phyloP scores from a whole-genome alignment of 92 coral and sea anemone species.

The Epizoanthus rinbou region DNA sequence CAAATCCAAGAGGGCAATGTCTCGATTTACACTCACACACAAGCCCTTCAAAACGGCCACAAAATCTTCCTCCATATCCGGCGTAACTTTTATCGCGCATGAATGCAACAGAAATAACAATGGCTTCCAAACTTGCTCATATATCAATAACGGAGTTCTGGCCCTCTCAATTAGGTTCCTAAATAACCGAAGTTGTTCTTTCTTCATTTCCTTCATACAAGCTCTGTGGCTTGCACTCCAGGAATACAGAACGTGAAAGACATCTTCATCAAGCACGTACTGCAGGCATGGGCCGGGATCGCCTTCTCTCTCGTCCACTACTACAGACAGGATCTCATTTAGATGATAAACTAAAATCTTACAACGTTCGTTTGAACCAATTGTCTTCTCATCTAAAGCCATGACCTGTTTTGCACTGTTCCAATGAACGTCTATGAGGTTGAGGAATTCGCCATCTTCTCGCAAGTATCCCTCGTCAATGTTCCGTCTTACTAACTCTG shows the following conservation, averaged over 20 bases:
- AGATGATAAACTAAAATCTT: constrained; percentile 88
- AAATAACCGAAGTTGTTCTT: constrained; percentile 86
- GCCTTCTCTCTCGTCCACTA: constrained; percentile 91
- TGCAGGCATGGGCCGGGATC: constrained; percentile 93
- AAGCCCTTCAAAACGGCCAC: constrained; percentile 92
- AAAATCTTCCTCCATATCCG: constrained; percentile 86
- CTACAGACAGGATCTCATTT: constrained; percentile 76
- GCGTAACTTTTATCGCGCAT: constrained; percentile 72
- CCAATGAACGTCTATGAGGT: constrained; percentile 85
- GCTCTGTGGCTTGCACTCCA: constrained; percentile 83
- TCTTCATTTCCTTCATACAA: constrained; percentile 81
- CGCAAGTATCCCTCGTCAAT: constrained; percentile 39
- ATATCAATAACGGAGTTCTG: constrained; percentile 78
- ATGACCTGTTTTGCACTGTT: constrained; percentile 80
- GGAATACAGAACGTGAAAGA: constrained; percentile 74
- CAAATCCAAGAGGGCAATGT: constrained; percentile 82
- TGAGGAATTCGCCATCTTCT: constrained; percentile 65
- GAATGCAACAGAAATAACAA: constrained; percentile 82
- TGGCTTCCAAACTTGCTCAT: constrained; percentile 93
- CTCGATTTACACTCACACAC: constrained; percentile 94
- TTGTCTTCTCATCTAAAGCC: constrained; percentile 80
- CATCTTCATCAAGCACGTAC: constrained; percentile 80
- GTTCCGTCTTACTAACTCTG: constrained; percentile 62
- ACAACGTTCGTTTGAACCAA: constrained; percentile 80
- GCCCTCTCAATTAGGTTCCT: constrained; percentile 82